Evolutionary conservation across 2,888 invertebrate species (phyloP), one percentile per base, ranked within the genome.

Genomic region (Diogma glabrata): DNA sequence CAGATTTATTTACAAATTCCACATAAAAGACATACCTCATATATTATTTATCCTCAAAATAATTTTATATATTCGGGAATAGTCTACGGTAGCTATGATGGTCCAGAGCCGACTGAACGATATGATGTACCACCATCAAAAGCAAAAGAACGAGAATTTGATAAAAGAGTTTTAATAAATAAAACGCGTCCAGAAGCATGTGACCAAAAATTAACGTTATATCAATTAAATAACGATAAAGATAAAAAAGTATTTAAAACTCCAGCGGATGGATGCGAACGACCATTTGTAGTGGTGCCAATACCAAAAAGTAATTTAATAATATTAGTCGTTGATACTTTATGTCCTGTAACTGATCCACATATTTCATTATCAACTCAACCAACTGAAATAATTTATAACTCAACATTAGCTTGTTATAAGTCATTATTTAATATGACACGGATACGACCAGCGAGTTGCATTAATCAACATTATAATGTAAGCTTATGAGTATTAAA

Each of bases 171-270:
- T 2, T 71, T 81, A 48, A 79, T 87, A 59, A 83, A 82, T 58
- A 75, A 88, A 61, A 91, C 91, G 0, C 75, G 84, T 43, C 87
- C 88, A 1, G 84, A 87, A 51, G 85, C 90, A 4, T 93, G 92
- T 65, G 92, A 92, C 66, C 77, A 87, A 64, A 81, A 87, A 65
- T 74, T 78, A 63, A 72, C 67, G 46, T 65, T 79, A 3, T 79
- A 77, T 63, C 66, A 64, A 6, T 56, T 70, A 30, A 63, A 61
- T 72, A 77, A 61, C 62, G 78, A 68, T 69, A 64, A 74, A 71
- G 60, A 76, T 66, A 63, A 77, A 70, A 64, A 66, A 72, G 60
- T 75, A 66, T 67, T 67, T 62, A 68, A 67, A 62, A 67, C 66
- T 61, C 67, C 67, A 57, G 66, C 69, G 55, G 66, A 65, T 56